These are phyloP conservation scores for Notarius lentiginosus DNA, from an alignment of 2,113 vertebrate species.

Conservation along the genomic window DNA sequence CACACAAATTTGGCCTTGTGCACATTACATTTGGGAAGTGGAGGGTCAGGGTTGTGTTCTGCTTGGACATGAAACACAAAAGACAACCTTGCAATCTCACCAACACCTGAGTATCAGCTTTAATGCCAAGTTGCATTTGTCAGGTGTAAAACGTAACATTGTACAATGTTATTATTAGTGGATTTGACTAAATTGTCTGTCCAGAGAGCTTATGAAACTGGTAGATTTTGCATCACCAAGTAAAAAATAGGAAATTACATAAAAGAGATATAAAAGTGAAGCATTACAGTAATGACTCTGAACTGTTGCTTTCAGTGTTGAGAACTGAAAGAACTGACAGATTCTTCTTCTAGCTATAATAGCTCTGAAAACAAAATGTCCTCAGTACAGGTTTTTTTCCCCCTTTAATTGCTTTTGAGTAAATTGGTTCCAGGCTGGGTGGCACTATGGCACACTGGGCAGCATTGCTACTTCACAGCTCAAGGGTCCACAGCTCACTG, in stretches of 20 bases:
- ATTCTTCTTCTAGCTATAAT: not conserved
- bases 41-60: not conserved
- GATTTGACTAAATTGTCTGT: not conserved
- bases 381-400: not conserved
- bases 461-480: not conserved
- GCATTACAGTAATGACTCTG: not conserved
- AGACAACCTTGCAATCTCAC: not conserved
- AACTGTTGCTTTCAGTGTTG: not conserved
- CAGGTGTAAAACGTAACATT: not conserved
- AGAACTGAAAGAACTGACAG: not conserved
- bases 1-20: not conserved
- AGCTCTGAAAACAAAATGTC: not conserved
- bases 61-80: constrained; percentile 4
- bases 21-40: not conserved
- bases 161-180: not conserved
- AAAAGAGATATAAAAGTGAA: not conserved
- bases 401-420: not conserved
- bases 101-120: not conserved
- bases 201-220: not conserved
- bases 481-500: not conserved
- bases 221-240: not conserved
- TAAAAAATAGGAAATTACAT: not conserved
- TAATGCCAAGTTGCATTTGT: not conserved
- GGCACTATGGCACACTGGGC: not conserved
- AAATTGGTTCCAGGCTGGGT: not conserved